Evolutionary conservation across 1,140 invertebrate species (phyloP), one percentile per base, ranked within the genome.

Genomic region (Pemphigus obesinymphae): DNA sequence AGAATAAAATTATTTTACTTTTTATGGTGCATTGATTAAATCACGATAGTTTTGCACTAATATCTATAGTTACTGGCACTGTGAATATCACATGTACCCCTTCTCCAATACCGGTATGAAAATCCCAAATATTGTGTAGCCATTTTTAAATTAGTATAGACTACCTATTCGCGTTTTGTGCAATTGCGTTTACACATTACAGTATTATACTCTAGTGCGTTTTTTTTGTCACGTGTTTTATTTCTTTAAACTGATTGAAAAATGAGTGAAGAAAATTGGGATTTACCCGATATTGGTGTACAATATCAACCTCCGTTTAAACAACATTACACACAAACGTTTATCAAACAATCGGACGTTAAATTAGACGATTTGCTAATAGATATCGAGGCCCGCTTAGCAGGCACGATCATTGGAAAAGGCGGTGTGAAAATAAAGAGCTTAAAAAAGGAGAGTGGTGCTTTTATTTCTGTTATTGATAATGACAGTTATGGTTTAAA

Each of bases 351-450:
- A 45, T 11, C 15, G 4, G 13, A 50, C 2, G 5, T 20, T 8
- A 80, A 80, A 45, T 13, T 37, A 17, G 8, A 80, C 11, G 76
- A 80, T 31, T 17, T 61, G 15, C 37, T 80, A 0, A 45, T 80
- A 8, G 55, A 80, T 8, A 80, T 88, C 8, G 83, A 85, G 5
- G 83, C 84, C 3, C 63, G 43, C 6, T 86, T 86, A 83, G 84
- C 89, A 53, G 89, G 89, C 7, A 87, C 84, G 84, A 82, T 90
- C 11, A 89, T 89, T 73, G 94, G 93, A 0, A 91, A 89, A 87
- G 91, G 92, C 50, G 93, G 93, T 2, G 88, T 87, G 2, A 93
- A 93, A 86, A 94, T 95, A n/a, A 89, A 88, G 84, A 92, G 94
- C 84, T 84, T 95, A 0, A 88, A 94, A 87, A 88, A 88, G n/a